These are phyloP conservation scores for Emydura subglobosa DNA, from an alignment of 2,113 vertebrate species.

Conservation along the genomic window DNA sequence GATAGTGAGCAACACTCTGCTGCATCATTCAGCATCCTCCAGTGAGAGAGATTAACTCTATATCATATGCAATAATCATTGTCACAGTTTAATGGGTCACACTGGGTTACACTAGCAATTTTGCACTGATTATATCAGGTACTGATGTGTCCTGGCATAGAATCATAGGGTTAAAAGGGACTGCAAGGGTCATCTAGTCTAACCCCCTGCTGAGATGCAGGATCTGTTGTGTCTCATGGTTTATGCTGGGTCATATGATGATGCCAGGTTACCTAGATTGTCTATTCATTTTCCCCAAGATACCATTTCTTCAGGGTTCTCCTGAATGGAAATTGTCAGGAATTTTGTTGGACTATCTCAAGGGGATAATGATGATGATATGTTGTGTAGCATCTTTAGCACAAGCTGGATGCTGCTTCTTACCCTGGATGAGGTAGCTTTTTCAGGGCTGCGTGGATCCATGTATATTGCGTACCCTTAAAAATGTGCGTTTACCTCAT, in stretches of 20 bases:
- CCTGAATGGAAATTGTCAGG: neutral
- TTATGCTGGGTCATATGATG: slow-evolving; percentile 21
- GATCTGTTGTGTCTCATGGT: neutral
- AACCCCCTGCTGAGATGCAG: no score
- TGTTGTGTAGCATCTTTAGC: neutral
- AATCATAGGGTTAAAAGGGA: no score
- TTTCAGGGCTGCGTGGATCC: neutral
- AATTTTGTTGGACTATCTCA: neutral
- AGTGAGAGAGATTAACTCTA: slow-evolving; percentile 51
- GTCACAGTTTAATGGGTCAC: neutral
- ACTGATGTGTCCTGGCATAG: neutral
- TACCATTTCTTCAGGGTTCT: neutral
- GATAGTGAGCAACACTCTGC: slow-evolving; percentile 54
- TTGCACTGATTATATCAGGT: slow-evolving; percentile 34
- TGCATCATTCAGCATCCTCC: slow-evolving; percentile 39
- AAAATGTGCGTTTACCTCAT: slow-evolving; percentile 1
- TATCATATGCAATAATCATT: slow-evolving; percentile 43
- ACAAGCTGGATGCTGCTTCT: neutral
- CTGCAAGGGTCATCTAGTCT: no score
- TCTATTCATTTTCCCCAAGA: slow-evolving; percentile 13
- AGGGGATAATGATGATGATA: neutral
- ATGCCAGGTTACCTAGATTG: slow-evolving; percentile 4
- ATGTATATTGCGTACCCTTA: neutral
- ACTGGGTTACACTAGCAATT: neutral
- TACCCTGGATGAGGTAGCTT: neutral